Evolutionary conservation across 2,113 vertebrate genomes (phyloP).

Genomic region (Oxyruncus cristatus): DNA sequence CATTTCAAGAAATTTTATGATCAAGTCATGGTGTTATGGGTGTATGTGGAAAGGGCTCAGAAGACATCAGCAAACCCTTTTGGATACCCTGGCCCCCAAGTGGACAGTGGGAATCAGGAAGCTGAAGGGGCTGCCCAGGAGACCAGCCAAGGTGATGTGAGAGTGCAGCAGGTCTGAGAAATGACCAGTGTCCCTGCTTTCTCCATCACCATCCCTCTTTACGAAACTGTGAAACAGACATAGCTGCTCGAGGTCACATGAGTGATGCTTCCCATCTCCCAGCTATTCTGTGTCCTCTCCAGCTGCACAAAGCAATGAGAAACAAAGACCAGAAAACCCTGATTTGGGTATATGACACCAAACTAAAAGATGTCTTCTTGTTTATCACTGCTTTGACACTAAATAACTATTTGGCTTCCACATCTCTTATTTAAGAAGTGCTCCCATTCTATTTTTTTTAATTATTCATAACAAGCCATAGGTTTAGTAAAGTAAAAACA

Average conservation of each 20-base stretch:
- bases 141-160: not conserved
- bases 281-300: not conserved
- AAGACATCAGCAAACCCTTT: not conserved
- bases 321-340: not conserved
- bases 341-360: not conserved
- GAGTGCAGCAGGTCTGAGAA: not conserved
- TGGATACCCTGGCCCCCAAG: accelerated
- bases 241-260: not conserved
- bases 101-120: not conserved
- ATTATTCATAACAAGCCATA: slow-evolving; percentile 65
- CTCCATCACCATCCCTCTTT: not conserved
- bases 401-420: slow-evolving; percentile 51
- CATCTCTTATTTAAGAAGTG: slow-evolving; percentile 47
- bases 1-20: not conserved
- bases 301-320: not conserved
- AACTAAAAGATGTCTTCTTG: not conserved
- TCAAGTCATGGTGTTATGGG: not conserved
- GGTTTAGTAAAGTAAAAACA: slow-evolving; percentile 60
- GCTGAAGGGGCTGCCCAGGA: not conserved
- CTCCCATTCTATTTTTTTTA: slow-evolving; percentile 49
- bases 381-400: not conserved
- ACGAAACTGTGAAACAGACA: not conserved
- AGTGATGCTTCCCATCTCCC: not conserved
- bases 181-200: not conserved
- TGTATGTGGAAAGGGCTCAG: accelerated